phyloP scores from a whole-genome alignment of 2,113 vertebrate genomes.

The Emberiza fucata region DNA sequence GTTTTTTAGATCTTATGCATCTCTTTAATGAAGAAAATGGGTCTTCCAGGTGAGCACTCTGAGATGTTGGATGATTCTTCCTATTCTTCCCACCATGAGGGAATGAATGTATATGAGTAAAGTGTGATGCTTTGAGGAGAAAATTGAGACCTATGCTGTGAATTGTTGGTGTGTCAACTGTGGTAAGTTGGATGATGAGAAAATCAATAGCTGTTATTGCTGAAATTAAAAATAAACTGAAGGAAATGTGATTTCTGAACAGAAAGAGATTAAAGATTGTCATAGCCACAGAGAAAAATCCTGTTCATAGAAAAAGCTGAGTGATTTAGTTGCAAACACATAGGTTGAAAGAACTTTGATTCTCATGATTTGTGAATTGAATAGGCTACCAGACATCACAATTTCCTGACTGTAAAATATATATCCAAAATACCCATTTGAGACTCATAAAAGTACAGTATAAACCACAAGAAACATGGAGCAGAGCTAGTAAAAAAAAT shows the following conservation, averaged over 20 bases:
- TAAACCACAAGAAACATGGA: not conserved
- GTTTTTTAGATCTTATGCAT: not conserved
- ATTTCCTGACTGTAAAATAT: not conserved
- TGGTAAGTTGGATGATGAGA: not conserved
- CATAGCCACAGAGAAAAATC: not conserved
- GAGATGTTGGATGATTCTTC: not conserved
- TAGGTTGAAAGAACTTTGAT: not conserved
- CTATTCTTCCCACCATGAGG: not conserved
- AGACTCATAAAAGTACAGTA: not conserved
- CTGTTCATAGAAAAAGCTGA: not conserved
- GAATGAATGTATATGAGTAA: not conserved
- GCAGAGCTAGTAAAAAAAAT: not conserved
- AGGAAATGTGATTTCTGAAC: not conserved
- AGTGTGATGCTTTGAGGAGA: not conserved
- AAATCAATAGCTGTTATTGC: not conserved
- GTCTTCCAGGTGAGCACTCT: not conserved
- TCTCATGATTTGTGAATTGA: not conserved
- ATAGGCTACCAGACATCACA: not conserved
- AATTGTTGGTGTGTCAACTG: not conserved
- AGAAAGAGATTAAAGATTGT: not conserved
- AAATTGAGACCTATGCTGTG: not conserved
- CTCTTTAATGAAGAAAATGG: not conserved
- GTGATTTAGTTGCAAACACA: not conserved
- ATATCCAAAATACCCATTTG: not conserved
- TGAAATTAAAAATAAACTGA: not conserved